Conservation (phyloP, 2,113 vertebrate genomes). For the Gasterosteus aculeatus region DNA sequence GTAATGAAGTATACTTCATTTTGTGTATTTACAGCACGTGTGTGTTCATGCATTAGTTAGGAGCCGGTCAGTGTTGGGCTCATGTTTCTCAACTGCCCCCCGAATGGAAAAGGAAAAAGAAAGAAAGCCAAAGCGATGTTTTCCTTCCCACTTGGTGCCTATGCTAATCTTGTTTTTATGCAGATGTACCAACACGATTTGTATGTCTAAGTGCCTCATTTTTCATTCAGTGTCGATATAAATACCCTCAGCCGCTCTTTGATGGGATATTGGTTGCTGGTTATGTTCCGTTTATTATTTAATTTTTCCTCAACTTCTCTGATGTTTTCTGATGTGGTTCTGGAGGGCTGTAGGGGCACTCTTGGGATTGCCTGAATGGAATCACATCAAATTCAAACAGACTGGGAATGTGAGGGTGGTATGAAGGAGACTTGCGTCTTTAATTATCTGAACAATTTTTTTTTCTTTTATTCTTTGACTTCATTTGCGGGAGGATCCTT, state of each 20-base stretch:
- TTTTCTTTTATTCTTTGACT: neutral
- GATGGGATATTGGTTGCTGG: slow-evolving; percentile 76
- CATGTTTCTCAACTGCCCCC: slow-evolving; percentile 1
- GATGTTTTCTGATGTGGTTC: slow-evolving; percentile 61
- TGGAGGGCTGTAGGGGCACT: slow-evolving; percentile 42
- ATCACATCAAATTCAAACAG: slow-evolving; percentile 48
- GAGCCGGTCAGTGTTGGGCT: slow-evolving; percentile 40
- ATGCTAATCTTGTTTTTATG: slow-evolving; percentile 81
- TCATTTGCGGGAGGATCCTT: neutral
- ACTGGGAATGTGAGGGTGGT: slow-evolving; percentile 16
- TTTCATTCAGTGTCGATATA: slow-evolving; percentile 77
- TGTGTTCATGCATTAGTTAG: slow-evolving; percentile 11
- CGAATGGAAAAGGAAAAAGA: neutral
- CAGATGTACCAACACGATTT: slow-evolving; percentile 75
- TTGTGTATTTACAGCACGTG: neutral
- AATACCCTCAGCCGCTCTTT: slow-evolving; percentile 78
- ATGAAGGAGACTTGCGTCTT: slow-evolving; percentile 16
- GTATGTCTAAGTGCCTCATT: slow-evolving; percentile 80
- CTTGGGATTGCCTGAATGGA: slow-evolving; percentile 46
- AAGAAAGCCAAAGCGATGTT: slow-evolving; percentile 51
- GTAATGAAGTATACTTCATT: neutral
- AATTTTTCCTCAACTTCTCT: slow-evolving; percentile 40
- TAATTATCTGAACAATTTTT: slow-evolving; percentile 37
- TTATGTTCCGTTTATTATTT: slow-evolving; percentile 70
- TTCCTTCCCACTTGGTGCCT: slow-evolving; percentile 68